Evolutionary conservation across 2,113 vertebrate species (phyloP).

Genomic region (Leptobrachium ailaonicum): DNA sequence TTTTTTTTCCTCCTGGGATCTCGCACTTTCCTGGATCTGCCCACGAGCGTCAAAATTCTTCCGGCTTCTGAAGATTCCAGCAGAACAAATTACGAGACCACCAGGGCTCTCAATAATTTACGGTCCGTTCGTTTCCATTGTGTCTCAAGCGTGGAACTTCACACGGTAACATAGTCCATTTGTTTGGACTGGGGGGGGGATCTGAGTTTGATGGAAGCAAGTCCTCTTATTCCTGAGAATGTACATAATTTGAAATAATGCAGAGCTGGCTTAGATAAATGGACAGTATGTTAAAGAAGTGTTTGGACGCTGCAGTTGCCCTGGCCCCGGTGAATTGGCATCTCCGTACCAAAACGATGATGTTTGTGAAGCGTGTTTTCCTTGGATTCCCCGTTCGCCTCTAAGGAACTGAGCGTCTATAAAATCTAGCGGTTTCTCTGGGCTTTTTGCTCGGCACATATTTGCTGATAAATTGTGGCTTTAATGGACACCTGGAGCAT

Average conservation of each 20-base stretch:
- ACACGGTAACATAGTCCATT: neutral
- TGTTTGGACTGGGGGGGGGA: neutral
- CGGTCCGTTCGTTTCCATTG: neutral
- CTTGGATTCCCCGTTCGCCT: neutral
- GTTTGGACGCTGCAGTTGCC: neutral
- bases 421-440: conserved; percentile 11
- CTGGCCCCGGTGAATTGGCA: conserved; percentile 8
- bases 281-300: conserved; percentile 13
- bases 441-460: conserved; percentile 16
- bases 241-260: conserved; percentile 9
- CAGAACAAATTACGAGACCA: conserved; percentile 23
- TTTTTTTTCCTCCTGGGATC: conserved; percentile 5
- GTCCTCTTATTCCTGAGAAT: conserved; percentile 1
- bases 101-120: conserved; percentile 21
- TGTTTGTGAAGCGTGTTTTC: conserved; percentile 17
- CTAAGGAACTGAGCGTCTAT: neutral
- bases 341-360: neutral
- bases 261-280: conserved; percentile 9
- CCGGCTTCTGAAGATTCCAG: conserved; percentile 10
- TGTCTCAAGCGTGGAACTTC: neutral
- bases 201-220: neutral
- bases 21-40: conserved; percentile 15
- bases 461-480: conserved; percentile 21
- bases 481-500: conserved; percentile 9
- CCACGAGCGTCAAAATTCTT: conserved; percentile 1